Evolutionary conservation across 2,888 invertebrate species (phyloP), one percentile per base, ranked within the genome.

Genomic region (Xanthia icteritia): DNA sequence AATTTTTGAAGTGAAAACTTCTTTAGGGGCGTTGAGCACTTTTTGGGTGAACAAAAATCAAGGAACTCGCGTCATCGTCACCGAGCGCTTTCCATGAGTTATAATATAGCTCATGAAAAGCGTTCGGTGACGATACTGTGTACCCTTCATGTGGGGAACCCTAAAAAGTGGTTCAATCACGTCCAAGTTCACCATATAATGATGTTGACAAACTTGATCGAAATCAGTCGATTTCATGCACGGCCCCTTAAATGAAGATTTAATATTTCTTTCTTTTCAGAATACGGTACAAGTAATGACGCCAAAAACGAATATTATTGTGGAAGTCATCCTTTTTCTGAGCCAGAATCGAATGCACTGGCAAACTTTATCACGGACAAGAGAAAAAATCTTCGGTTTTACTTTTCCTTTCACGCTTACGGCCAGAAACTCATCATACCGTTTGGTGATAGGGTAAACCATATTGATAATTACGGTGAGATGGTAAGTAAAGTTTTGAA

Each of bases 391-490:
- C 88, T 97, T 2, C 94, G 93, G 72, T 97, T 97, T 60, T 98
- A 98, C 91, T 94, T 98, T 60, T 95, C 97, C 0, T 95, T 98
- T 70, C 98, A 98, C 87, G 97, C 97, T 0, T 98, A 97, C 82
- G 97, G 97, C 0, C 97, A 98, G 87, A 96, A 94, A 64, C 90
- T 97, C 39, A 92, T 97, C 11, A 94, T 97, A 61, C 97, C 97
- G 0, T 97, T 96, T 83, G 96, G 97, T 1, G 97, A 97, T 68
- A 92, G 92, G 0, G 91, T 94, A 0, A 93, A 92, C 17, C 94
- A 95, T 71, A 89, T 97, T 0, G 94, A 91, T 0, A 97, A 97
- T 86, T 97, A 95, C 82, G 81, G 85, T 15, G 94, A 95, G 86
- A 92, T 94, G 93, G 96, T 95, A 86, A 86, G 86, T 77, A 0